Base-by-base conservation (phyloP, 2,888 invertebrate genomes). In the Nudaria mundana region DNA sequence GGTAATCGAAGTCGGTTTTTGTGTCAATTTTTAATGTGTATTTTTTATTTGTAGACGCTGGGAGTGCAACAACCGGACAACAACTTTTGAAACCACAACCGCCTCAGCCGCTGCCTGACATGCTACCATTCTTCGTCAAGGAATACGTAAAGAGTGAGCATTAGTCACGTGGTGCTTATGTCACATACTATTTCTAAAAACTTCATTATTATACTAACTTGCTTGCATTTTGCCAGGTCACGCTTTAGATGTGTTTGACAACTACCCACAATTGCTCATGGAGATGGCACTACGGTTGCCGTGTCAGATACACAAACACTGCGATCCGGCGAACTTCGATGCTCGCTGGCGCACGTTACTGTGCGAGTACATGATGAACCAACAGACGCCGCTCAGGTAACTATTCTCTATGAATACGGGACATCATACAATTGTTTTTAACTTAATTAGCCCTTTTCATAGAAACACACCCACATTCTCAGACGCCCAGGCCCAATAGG, bases 341-440 rank as follows among this genome's bases (percentile, higher is more conserved):
- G 81, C 91, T 48, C 90, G 92, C 6, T 96, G 96, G 96, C 93
- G 93, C 56, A 93, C 93, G 25, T 91, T 94, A 37, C 90, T 98
- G 3, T 97, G 97, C 81, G 97, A 97, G 71, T 97, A 97, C 70
- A 96, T 97, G 95, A 97, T 98, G 96, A 94, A 95, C 33, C 94
- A 94, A 54, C 95, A 96, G 71, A 96, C 97, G n/a, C 96, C 98
- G 5, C 93, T 95, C 1, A 91, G 87, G 88, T 87, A 63, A 37
- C n/a, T 28, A 12, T 10, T 8, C 3, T 10, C n/a, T 11, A 5
- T 11, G n/a, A 1, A n/a, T 0, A 5, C 3, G 3, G 7, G 3
- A 22, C 1, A 8, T 8, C n/a, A n/a, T n/a, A n/a, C n/a, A n/a
- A n/a, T n/a, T n/a, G n/a, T n/a, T n/a, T n/a, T n/a, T n/a, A n/a